These are phyloP conservation scores for Hyla sarda DNA, from an alignment of 2,113 vertebrate species.

Conservation along the genomic window DNA sequence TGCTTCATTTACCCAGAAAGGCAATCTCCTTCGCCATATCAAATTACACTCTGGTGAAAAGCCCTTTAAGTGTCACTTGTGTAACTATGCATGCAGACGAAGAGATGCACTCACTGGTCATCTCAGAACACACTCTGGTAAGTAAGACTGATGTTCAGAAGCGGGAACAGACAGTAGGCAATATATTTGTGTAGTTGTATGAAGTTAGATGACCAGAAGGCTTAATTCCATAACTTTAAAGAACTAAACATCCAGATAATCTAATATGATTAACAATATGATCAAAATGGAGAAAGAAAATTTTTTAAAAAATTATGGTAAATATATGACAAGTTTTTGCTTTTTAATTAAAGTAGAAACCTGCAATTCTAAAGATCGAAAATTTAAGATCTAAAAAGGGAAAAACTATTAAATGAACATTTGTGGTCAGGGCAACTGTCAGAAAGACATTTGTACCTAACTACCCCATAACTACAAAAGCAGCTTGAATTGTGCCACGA, in stretches of 20 bases:
- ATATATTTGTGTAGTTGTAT: not conserved
- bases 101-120: conserved; percentile 96
- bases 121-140: conserved; percentile 95
- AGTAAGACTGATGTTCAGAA: not conserved
- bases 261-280: no score
- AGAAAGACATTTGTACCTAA: no score
- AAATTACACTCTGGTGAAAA: conserved; percentile 98
- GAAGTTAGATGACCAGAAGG: not conserved
- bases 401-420: no score
- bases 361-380: no score
- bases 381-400: no score
- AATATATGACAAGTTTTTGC: no score
- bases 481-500: no score
- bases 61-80: conserved; percentile 98
- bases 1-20: conserved; percentile 98
- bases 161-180: not conserved
- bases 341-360: no score
- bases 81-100: conserved; percentile 96
- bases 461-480: no score
- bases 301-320: no score
- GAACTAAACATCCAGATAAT: not conserved
- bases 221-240: not conserved
- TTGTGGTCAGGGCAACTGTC: no score
- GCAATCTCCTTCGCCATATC: conserved; percentile 98
- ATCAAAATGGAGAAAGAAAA: no score